A percentile compares a stretch with the other conserved stretches of the same genome.
phyloP scores from a whole-genome alignment of 2,113 vertebrate species.

The Pelobates fuscus region DNA sequence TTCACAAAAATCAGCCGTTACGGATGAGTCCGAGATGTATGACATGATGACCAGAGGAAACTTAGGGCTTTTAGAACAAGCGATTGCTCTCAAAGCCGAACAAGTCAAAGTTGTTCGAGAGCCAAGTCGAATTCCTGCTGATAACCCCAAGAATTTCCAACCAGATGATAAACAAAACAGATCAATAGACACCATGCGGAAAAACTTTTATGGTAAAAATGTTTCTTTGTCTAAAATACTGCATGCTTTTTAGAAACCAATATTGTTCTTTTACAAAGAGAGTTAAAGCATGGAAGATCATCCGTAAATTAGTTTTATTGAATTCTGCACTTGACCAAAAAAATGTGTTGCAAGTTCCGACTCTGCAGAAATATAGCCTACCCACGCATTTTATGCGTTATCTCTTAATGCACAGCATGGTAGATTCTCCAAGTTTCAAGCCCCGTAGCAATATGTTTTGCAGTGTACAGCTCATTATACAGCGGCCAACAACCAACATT shows the following conservation, averaged over 20 bases:
- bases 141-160: conserved; percentile 80
- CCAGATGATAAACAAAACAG: conserved; percentile 80
- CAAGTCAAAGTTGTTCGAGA: conserved; percentile 86
- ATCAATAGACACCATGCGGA: conserved; percentile 82
- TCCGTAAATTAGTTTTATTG: no score
- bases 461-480: conserved; percentile 24
- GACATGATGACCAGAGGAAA: conserved; percentile 93
- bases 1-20: conserved; percentile 82
- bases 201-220: conserved; percentile 91
- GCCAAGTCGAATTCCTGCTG: conserved; percentile 67
- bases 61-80: conserved; percentile 93
- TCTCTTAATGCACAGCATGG: neutral
- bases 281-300: no score
- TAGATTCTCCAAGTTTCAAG: neutral
- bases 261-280: no score
- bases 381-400: neutral
- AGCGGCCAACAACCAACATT: conserved; percentile 17
- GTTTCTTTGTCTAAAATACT: conserved; percentile 30
- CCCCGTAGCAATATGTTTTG: neutral
- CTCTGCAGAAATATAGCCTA: neutral
- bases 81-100: conserved; percentile 93
- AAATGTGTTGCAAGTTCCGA: no score
- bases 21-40: conserved; percentile 91
- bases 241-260: neutral
- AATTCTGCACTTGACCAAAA: no score